phyloP scores from a whole-genome alignment of 2,888 invertebrate genomes.

The Spilosoma lubricipeda region DNA sequence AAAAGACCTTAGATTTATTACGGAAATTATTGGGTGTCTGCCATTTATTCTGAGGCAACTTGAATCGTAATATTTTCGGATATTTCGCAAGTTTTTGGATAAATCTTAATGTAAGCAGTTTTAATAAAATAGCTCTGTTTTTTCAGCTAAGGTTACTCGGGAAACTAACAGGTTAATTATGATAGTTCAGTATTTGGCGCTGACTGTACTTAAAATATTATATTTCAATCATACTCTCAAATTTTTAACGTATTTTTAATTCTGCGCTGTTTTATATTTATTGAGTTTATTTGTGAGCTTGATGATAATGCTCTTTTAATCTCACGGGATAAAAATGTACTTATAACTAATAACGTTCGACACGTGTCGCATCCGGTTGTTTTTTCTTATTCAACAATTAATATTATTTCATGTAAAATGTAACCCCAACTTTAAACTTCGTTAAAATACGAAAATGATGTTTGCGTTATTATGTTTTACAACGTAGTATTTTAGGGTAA shows the following conservation, averaged over 20 bases:
- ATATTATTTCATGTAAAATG: too few species aligned
- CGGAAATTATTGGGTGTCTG: conserved; percentile 62
- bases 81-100: conserved; percentile 28
- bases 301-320: conserved; percentile 28
- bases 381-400: too few species aligned
- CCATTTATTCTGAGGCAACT: conserved; percentile 49
- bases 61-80: conserved; percentile 42
- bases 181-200: conserved; percentile 57
- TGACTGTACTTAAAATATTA: conserved; percentile 36
- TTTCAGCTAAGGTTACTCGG: conserved; percentile 56
- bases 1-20: conserved; percentile 66
- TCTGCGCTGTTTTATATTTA: conserved; percentile 28
- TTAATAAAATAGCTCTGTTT: conserved; percentile 46
- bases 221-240: conserved; percentile 23
- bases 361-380: too few species aligned
- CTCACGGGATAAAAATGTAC: neutral
- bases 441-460: too few species aligned
- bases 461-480: too few species aligned
- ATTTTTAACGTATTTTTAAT: conserved; percentile 19
- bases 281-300: conserved; percentile 43
- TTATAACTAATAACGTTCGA: too few species aligned
- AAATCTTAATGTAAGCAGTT: conserved; percentile 25
- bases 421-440: too few species aligned
- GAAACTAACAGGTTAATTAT: conserved; percentile 63
- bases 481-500: too few species aligned